phyloP scores from a whole-genome alignment of 2,888 invertebrate species.

The Ceratothoa steindachneri region DNA sequence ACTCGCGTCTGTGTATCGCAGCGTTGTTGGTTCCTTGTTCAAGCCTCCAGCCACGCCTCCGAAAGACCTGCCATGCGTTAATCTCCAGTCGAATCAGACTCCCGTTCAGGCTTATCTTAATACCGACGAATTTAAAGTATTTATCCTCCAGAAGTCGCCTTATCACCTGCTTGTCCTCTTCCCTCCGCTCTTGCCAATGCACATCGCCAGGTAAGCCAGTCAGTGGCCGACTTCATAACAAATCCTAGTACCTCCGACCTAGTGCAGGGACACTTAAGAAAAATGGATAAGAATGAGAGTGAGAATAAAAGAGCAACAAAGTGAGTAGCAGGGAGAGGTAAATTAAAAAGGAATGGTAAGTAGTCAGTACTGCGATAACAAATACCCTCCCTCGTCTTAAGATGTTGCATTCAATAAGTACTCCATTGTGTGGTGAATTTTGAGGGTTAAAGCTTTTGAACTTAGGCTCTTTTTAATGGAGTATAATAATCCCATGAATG shows the following conservation, averaged over 20 bases:
- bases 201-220: slow-evolving; percentile 43
- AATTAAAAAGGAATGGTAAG: no score
- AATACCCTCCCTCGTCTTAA: no score
- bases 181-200: slow-evolving; percentile 39
- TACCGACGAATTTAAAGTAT: slow-evolving; percentile 33
- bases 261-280: no score
- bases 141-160: slow-evolving; percentile 32
- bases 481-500: no score
- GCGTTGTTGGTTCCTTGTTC: slow-evolving; percentile 31
- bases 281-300: no score
- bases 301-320: no score
- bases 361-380: no score
- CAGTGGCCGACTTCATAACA: not conserved
- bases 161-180: slow-evolving; percentile 38
- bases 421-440: no score
- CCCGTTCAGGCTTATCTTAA: slow-evolving; percentile 20
- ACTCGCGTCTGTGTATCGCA: slow-evolving; percentile 31
- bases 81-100: not conserved
- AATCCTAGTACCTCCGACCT: not conserved
- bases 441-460: no score
- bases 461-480: no score
- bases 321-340: no score
- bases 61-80: not conserved
- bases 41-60: slow-evolving; percentile 39
- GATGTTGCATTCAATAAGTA: no score